These are phyloP conservation scores for rat (Rattus norvegicus) DNA, from an alignment of 2,113 vertebrate genomes.

Conservation along the genomic window GRCr8 NC_086037.1:41173001-41173500, in stretches of 20 bases:
- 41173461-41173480: not conserved
- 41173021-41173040: not conserved
- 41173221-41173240: not conserved
- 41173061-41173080: not conserved
- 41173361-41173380: not conserved
- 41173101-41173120: not conserved
- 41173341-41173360: not conserved
- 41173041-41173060: not conserved
- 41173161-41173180: not conserved
- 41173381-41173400: not conserved
- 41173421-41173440: not conserved
- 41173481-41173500: not conserved
- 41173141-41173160: not conserved
- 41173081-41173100: not conserved
- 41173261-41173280: not conserved
- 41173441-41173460: slow-evolving; percentile 35
- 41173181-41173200: not conserved
- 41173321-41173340: not conserved
- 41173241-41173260: not conserved
- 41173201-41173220: not conserved
- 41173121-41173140: not conserved
- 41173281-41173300: not conserved
- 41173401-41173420: not conserved
- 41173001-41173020: not conserved
- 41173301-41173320: not conserved